Percentiles rank a stretch among this genome's conserved stretches.
Evolutionary conservation across 2,113 vertebrate species (phyloP).

Genomic region (Podiceps cristatus): DNA sequence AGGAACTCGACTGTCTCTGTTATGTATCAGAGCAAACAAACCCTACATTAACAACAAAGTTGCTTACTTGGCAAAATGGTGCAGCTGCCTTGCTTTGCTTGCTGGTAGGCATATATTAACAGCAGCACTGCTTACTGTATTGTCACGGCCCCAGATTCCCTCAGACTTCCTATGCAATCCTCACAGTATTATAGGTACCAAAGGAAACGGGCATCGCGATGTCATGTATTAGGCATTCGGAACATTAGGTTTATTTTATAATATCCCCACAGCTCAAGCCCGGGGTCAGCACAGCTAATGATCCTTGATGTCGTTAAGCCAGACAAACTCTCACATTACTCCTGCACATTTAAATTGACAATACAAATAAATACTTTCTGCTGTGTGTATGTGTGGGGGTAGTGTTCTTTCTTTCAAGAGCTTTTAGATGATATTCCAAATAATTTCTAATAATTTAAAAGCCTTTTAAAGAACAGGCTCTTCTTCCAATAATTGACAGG

Average conservation of each 20-base stretch:
- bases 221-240: background rate
- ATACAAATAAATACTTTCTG: conserved; percentile 63
- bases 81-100: conserved; percentile 22
- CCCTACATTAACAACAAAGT: conserved; percentile 57
- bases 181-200: background rate
- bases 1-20: conserved; percentile 54
- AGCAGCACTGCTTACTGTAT: background rate
- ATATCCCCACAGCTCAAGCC: background rate
- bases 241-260: background rate
- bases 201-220: rapidly evolving
- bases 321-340: background rate
- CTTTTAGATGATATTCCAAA: conserved; percentile 76
- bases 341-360: background rate
- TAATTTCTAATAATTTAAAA: conserved; percentile 79
- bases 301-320: background rate
- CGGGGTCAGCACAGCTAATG: background rate
- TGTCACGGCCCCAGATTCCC: background rate
- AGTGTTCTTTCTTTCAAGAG: conserved; percentile 62
- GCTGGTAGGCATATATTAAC: background rate
- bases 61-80: conserved; percentile 59
- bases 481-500: conserved; percentile 77
- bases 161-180: background rate
- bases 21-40: conserved; percentile 70
- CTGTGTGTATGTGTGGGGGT: conserved; percentile 52
- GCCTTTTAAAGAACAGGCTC: conserved; percentile 74